Conservation (phyloP, 30 jellyfish, hydroid and myxozoan species). For the Thelohanellus kitauei region DNA sequence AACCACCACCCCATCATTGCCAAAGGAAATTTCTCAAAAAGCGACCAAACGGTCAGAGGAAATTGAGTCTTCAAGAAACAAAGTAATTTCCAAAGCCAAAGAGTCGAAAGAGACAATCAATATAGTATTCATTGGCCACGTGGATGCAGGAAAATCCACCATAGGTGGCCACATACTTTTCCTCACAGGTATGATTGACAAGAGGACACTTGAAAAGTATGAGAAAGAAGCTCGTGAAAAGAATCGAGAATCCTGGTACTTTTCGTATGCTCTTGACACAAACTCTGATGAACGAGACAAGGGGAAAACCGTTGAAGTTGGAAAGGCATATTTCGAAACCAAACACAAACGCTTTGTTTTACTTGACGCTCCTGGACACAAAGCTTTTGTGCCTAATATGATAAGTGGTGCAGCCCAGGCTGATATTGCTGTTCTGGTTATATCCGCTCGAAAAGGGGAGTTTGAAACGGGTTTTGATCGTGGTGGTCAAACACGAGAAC, state of each 20-base stretch:
- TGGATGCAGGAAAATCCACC: constrained; percentile 98
- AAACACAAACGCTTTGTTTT: constrained; percentile 50
- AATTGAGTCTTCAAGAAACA: no score
- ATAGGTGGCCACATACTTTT: constrained; percentile 77
- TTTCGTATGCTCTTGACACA: constrained; percentile 98
- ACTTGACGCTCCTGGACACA: constrained; percentile 99
- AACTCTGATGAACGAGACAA: constrained; percentile 82
- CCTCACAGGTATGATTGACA: constrained; percentile 88
- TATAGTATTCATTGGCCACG: constrained; percentile 71
- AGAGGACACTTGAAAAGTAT: constrained; percentile 80
- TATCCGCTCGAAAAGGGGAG: constrained; percentile 96
- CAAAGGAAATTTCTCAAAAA: constrained; percentile 1
- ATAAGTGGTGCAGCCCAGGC: constrained; percentile 99
- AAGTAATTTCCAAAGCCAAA: constrained; percentile 8
- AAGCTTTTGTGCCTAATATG: constrained; percentile 96
- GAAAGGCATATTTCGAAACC: constrained; percentile 94
- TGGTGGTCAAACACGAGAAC: constrained; percentile 99
- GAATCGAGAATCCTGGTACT: constrained; percentile 94
- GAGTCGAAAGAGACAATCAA: constrained; percentile 28
- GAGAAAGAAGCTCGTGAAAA: constrained; percentile 95
- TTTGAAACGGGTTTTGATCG: constrained; percentile 97
- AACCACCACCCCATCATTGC: no score
- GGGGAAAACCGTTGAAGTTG: constrained; percentile 99
- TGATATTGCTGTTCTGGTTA: constrained; percentile 77
- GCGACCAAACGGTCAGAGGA: no score